These are phyloP conservation scores for Brachypterus glaber DNA, from an alignment of 2,888 invertebrate species.

Conservation along the genomic window DNA sequence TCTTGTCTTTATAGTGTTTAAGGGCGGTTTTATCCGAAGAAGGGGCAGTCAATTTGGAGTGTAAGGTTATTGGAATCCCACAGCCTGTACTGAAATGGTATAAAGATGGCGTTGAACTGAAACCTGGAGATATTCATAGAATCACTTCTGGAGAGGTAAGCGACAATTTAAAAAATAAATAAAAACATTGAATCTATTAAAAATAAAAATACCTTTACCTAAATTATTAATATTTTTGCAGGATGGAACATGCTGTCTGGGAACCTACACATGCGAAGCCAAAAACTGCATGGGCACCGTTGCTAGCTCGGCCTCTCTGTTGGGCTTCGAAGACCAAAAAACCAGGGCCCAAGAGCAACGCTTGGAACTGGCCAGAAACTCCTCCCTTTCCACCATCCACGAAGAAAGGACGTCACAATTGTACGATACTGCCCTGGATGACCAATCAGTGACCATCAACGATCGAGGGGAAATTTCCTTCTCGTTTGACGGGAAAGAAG, in stretches of 20 bases:
- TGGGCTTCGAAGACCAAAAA: slow-evolving; percentile 75
- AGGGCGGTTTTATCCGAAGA: slow-evolving; percentile 79
- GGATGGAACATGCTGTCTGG: slow-evolving; percentile 82
- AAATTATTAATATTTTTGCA: slow-evolving; percentile 15
- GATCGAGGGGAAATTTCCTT: slow-evolving; percentile 82
- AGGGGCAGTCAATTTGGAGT: slow-evolving; percentile 84
- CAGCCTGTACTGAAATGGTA: slow-evolving; percentile 88
- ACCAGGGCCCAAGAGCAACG: slow-evolving; percentile 46
- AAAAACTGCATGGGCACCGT: slow-evolving; percentile 86
- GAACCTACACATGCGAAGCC: slow-evolving; percentile 86
- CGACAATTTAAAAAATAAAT: no score
- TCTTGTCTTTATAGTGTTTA: no score
- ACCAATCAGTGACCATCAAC: slow-evolving; percentile 59
- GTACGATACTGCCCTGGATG: slow-evolving; percentile 72
- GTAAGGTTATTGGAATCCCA: slow-evolving; percentile 86
- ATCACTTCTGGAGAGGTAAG: slow-evolving; percentile 71
- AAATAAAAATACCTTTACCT: slow-evolving; percentile 3
- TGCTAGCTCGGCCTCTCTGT: slow-evolving; percentile 76
- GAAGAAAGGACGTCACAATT: slow-evolving; percentile 84
- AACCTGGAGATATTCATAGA: slow-evolving; percentile 84
- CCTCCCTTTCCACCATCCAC: slow-evolving; percentile 83
- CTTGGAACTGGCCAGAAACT: slow-evolving; percentile 55
- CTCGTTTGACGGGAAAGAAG: slow-evolving; percentile 86
- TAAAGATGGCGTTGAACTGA: slow-evolving; percentile 80
- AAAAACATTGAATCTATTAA: no score